Base-by-base conservation (phyloP, 2,888 invertebrate species). In the Nephrotoma guestfalica region DNA sequence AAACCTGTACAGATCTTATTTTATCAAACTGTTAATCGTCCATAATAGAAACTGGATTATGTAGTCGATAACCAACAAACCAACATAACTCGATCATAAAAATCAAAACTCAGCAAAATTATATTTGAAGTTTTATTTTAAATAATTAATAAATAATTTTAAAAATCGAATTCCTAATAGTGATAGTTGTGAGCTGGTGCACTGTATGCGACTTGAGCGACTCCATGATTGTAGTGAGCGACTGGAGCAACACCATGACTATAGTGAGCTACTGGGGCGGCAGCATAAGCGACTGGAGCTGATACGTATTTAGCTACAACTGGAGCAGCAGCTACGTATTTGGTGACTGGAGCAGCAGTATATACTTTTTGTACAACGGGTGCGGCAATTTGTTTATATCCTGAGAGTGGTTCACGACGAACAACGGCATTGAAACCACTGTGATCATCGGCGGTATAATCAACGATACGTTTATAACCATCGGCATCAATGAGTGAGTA, bases 351-450 rank as follows among this genome's bases (percentile, higher is more conserved):
- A 30, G 83, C 30, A 11, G 30, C 18, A 40, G 40, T 7, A 40
- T 83, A 18, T 87, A 47, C 84, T 47, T 47, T 47, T 47, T 47
- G 47, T 87, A 57, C 57, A 87, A 88, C 71, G 47, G 85, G 6
- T 71, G 88, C 88, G 86, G 89, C 88, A 5, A 71, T 85, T 87
- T 90, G 90, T 51, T 90, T 90, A 30, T 71, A 30, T 30, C 71
- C 71, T 86, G 90, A 88, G 2, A 91, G 91, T n/a, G 92, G 92
- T 88, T 93, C 92, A 71, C 92, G 92, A 87, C 91, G 91, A 0
- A 93, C 93, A 71, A 93, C 89, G 4, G 93, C 93, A 89, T 93
- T 92, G 90, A 93, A 93, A 87, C 93, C 93, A 87, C 90, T 92
- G 88, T 92, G 92, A 15, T 91, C 90, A 89, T 93, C 93, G 42